Evolutionary conservation across 2,113 vertebrate genomes (phyloP), one percentile per base, ranked within the genome.

Genomic region (Psittacus erithacus): DNA sequence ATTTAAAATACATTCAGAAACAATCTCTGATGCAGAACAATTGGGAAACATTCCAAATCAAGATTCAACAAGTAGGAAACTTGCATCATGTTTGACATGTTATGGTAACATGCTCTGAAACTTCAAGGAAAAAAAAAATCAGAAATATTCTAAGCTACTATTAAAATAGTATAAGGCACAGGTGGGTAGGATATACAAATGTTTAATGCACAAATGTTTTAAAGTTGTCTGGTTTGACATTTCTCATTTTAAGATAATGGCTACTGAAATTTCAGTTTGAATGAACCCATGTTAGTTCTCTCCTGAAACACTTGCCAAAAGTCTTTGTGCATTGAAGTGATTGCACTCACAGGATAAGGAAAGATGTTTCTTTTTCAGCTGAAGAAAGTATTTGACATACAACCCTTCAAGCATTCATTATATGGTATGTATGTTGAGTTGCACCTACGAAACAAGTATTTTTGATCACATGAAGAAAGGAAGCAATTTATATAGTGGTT

Each of bases 321-420:
- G n/a, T 53, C n/a, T 63, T 81, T 57, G 23, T 91, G 60, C 75
- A 71, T 82, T 67, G 13, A 44, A 47, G 10, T 47, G n/a, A 25
- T 25, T 46, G 22, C 50, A 49, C 49, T 55, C 69, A 35, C 7
- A 82, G 35, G 25, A 35, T 14, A 68, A 53, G 43, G 27, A 76
- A 69, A 27, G 16, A 69, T 15, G 12, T 63, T 88, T n/a, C 13
- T 69, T 55, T 67, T 78, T 63, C 41, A 38, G 28, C 63, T 62
- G 35, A 53, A 86, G 44, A 38, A 70, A 71, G 13, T 2, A 3
- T 87, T 74, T 82, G 43, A 11, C 39, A 33, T 63, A 18, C 31
- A 53, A 0, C 0, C 0, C 49, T 52, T 75, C 43, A 59, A 33
- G 39, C 17, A 33, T 86, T 70, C n/a, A 10, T 19, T 89, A 0